Evolutionary conservation across 2,113 vertebrate species (phyloP).

Genomic region (Limanda limanda): DNA sequence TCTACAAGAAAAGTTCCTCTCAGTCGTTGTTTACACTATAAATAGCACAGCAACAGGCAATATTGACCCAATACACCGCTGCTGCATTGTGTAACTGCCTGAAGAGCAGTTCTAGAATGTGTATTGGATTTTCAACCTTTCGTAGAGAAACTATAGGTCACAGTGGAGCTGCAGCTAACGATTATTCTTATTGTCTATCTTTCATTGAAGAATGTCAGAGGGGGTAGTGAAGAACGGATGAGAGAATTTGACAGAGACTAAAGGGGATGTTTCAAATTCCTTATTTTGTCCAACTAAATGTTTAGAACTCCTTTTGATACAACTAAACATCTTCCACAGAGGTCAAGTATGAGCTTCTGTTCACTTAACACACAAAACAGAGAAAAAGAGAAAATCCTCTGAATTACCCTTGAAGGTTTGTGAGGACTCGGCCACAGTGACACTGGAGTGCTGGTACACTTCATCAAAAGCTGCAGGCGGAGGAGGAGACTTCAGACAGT

Average conservation of each 20-base stretch:
- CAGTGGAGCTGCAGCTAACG: background rate
- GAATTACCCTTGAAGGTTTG: too few species aligned
- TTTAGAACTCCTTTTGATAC: background rate
- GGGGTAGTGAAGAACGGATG: background rate
- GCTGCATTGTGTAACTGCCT: background rate
- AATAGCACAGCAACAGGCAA: background rate
- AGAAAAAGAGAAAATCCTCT: background rate
- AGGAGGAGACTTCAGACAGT: too few species aligned
- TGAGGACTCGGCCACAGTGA: too few species aligned
- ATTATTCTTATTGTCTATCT: background rate
- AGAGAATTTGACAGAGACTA: background rate
- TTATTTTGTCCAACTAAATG: background rate
- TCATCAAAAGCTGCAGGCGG: too few species aligned
- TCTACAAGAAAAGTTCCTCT: background rate
- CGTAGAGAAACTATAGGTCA: background rate
- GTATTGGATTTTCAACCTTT: background rate
- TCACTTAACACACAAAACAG: background rate
- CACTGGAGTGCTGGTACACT: too few species aligned
- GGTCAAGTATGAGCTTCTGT: background rate
- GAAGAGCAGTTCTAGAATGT: accelerated
- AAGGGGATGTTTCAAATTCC: background rate
- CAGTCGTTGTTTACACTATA: background rate
- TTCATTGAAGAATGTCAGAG: background rate
- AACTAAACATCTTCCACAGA: background rate
- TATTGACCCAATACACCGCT: background rate